Evolutionary conservation across 2,797 vertebrate species (phyloP).

Genomic region (Pelochelys cantorii): DNA sequence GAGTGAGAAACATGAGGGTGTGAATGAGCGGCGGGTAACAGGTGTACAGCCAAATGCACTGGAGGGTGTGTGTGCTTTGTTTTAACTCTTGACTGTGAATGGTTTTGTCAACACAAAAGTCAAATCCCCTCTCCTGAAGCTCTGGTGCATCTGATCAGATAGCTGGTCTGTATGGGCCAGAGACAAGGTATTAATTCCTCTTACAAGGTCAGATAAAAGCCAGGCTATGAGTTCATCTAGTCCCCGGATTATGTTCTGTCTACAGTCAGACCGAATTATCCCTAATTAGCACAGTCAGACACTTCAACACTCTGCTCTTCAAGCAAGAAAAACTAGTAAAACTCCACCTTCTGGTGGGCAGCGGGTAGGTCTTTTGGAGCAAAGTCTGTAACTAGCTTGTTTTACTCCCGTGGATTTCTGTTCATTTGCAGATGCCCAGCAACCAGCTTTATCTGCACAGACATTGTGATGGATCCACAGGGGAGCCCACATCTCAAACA

Average conservation of each 20-base stretch:
- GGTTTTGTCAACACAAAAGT: background rate
- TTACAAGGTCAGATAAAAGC: slow-evolving; percentile 46
- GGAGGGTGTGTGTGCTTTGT: fast-evolving
- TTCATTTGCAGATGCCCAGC: background rate
- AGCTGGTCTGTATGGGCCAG: background rate
- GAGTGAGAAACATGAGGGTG: background rate
- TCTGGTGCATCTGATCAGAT: background rate
- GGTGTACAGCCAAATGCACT: background rate
- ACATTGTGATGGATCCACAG: fast-evolving
- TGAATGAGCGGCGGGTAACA: background rate
- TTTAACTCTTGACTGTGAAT: fast-evolving
- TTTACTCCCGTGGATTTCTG: background rate
- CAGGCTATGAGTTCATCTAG: background rate
- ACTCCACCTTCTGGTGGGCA: slow-evolving; percentile 10
- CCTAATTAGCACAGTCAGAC: slow-evolving; percentile 65
- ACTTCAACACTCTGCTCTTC: slow-evolving; percentile 44
- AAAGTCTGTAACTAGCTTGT: background rate
- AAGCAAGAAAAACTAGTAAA: background rate
- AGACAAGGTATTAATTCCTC: background rate
- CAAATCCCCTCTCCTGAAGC: background rate
- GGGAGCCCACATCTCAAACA: background rate
- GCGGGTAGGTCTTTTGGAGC: background rate
- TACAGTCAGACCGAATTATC: slow-evolving; percentile 53
- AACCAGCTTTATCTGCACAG: background rate
- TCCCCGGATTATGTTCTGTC: slow-evolving; percentile 51